phyloP scores from a whole-genome alignment of 1,140 invertebrate species.

The Archivesica marissinica region DNA sequence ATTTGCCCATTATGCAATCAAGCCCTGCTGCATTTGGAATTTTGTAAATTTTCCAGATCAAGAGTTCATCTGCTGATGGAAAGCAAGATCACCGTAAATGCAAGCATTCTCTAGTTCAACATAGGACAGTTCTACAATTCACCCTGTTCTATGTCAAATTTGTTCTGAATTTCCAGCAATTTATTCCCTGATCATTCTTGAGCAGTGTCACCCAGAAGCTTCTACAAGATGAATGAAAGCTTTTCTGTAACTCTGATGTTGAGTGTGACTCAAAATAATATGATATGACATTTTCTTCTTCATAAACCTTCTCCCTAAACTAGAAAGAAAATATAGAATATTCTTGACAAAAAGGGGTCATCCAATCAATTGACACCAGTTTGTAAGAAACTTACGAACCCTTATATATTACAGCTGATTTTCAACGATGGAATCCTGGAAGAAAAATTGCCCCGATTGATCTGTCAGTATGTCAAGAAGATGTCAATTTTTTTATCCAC shows the following conservation, averaged over 20 bases:
- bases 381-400: slow-evolving; percentile 11
- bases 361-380: slow-evolving; percentile 6
- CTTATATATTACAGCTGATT: slow-evolving; percentile 16
- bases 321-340: background rate
- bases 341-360: background rate
- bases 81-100: background rate
- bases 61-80: background rate
- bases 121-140: background rate
- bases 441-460: slow-evolving; percentile 15
- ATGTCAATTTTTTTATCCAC: slow-evolving; percentile 24
- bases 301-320: background rate
- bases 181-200: slow-evolving; percentile 23
- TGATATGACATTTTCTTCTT: slow-evolving; percentile 10
- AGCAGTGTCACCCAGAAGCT: slow-evolving; percentile 28
- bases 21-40: slow-evolving; percentile 2
- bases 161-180: slow-evolving; percentile 16
- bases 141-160: slow-evolving; percentile 1
- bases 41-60: slow-evolving; percentile 35
- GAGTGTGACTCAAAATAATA: slow-evolving; percentile 29
- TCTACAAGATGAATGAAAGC: slow-evolving; percentile 12
- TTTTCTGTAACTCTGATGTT: background rate
- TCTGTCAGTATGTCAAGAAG: slow-evolving; percentile 31
- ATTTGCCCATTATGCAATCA: slow-evolving; percentile 29
- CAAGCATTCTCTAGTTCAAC: background rate
- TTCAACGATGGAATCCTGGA: background rate